These are phyloP conservation scores for Diachrysia chrysitis DNA, from an alignment of 2,888 invertebrate genomes.

Conservation along the genomic window DNA sequence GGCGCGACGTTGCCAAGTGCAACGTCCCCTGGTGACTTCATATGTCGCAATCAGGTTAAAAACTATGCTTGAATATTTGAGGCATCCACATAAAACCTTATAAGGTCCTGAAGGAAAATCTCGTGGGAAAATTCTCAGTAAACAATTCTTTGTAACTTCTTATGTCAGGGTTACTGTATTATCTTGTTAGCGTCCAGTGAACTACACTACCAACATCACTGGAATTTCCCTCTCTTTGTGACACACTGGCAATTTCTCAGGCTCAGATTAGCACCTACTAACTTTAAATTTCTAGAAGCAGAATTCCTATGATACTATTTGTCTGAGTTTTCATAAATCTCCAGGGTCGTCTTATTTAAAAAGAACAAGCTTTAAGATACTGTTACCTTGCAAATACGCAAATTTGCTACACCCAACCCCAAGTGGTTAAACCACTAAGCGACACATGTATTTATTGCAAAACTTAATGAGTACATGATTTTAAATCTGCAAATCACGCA, in stretches of 20 bases:
- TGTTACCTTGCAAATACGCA: neutral
- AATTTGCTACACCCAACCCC: neutral
- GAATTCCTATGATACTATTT: too few relatives aligned
- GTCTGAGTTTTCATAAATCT: neutral
- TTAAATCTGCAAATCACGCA: conserved; percentile 43
- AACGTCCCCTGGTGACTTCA: conserved; percentile 28
- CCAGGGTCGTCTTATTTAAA: neutral
- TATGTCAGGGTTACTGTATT: neutral
- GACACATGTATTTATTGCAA: conserved; percentile 23
- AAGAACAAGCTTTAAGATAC: neutral
- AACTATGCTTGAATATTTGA: conserved; percentile 25
- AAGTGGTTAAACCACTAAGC: conserved; percentile 10
- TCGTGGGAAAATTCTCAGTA: conserved; percentile 34
- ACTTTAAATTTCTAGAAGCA: too few relatives aligned
- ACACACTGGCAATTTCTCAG: too few relatives aligned
- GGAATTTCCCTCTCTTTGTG: too few relatives aligned
- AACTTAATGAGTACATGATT: conserved; percentile 21
- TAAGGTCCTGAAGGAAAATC: conserved; percentile 33
- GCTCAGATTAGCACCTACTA: too few relatives aligned
- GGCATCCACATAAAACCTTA: conserved; percentile 20
- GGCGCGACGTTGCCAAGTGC: conserved; percentile 9
- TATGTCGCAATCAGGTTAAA: conserved; percentile 14
- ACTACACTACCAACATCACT: too few relatives aligned
- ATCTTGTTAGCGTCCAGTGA: neutral
- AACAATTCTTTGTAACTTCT: neutral